These are phyloP conservation scores for Oxyteleia sp. DNA, from an alignment of 2,888 invertebrate species.

Conservation along the genomic window DNA sequence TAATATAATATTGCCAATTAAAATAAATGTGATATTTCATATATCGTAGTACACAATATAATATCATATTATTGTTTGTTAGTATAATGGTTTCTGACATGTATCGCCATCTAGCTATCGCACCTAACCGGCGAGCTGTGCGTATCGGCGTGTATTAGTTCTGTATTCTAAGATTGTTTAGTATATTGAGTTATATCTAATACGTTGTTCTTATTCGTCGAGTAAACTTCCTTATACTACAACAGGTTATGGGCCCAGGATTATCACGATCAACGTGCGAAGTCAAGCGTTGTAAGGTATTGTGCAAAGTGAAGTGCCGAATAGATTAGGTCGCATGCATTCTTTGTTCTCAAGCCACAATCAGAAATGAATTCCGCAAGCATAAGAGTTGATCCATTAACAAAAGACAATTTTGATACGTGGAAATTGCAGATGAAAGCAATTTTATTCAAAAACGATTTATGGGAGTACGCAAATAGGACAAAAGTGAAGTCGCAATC, in stretches of 20 bases:
- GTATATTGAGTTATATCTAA: too few relatives aligned
- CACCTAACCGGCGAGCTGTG: too few relatives aligned
- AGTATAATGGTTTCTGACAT: too few relatives aligned
- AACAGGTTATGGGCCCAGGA: neutral
- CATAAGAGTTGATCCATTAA: neutral
- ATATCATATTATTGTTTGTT: too few relatives aligned
- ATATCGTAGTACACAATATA: too few relatives aligned
- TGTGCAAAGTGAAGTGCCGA: neutral
- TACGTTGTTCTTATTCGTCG: neutral
- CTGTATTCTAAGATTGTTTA: too few relatives aligned
- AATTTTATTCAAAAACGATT: neutral
- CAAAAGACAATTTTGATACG: neutral
- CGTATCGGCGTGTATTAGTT: too few relatives aligned
- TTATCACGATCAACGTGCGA: neutral
- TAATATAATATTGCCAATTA: too few relatives aligned
- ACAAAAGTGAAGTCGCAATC: neutral
- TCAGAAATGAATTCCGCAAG: slow-evolving; percentile 1
- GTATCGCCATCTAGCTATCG: too few relatives aligned
- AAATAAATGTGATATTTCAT: too few relatives aligned
- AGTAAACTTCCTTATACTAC: neutral
- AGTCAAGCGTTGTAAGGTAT: neutral
- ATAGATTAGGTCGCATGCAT: neutral
- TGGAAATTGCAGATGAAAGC: slow-evolving; percentile 10
- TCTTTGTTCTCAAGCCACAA: neutral
- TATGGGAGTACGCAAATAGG: neutral